Evolutionary conservation across 2,888 invertebrate species (phyloP), one percentile per base, ranked within the genome.

Genomic region (Cyclophora albipunctata): DNA sequence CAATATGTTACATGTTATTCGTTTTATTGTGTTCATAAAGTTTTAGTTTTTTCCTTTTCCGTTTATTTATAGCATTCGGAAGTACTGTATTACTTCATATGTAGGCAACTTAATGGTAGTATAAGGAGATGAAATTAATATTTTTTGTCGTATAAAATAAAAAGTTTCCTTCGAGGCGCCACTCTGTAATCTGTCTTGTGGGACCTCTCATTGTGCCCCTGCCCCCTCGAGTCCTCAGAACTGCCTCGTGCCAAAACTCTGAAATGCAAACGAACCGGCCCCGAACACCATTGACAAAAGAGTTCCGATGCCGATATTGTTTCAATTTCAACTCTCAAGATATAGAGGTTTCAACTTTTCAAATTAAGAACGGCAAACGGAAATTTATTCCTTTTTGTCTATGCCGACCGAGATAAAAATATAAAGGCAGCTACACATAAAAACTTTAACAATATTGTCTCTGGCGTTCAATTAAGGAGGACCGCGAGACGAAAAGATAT

Each of bases 141-240:
- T 20, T 20, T 20, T 20, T 20, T 20, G 20, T 20, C 20, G 51
- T 82, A 37, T 37, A 37, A 37, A 37, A 37, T 37, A 37, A 84
- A 86, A 80, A 35, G 61, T 59, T 66, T 57, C 61, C 76, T 72
- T 78, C 82, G 84, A 85, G 82, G 78, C 83, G 69, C 63, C 63
- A 66, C 77, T 73, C 75, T 83, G 84, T 86, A 84, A 84, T 84
- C 82, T 84, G 84, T 85, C 85, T 82, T 80, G 80, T 81, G 81
- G 79, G 81, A 83, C 78, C 74, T 77, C 64, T 77, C 78, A 81
- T 84, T 84, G 80, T 82, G 81, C 79, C 78, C 78, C 80, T 85
- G 80, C 81, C n/a, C n/a, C n/a, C 79, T 73, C 37, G 2, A 4
- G 37, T 5, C 37, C 37, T 4, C 37, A 4, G 37, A 4, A 20